Evolutionary conservation across 2,113 vertebrate genomes (phyloP), one percentile per base, ranked within the genome.

Genomic region (Pseudopodoces humilis): DNA sequence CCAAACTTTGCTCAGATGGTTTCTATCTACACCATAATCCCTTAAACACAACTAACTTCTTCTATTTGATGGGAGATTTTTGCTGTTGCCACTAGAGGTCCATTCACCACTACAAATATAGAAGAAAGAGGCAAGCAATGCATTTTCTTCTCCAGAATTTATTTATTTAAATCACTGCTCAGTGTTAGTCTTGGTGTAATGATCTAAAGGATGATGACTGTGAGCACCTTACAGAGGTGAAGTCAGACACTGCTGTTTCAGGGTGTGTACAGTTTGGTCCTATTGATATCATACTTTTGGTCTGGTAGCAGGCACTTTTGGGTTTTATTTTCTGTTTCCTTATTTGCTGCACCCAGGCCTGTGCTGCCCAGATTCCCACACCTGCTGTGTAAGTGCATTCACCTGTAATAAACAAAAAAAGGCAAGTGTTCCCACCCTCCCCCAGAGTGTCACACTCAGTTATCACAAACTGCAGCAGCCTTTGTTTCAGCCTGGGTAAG

Each of bases 61-160:
- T 43, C 39, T 47, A 41, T 52, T 78, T 53, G 50, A 13, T 52
- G 8, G 1, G 88, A 83, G 80, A 94, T 97, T 96, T 97, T 96
- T 94, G 67, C 56, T 96, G 85, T 86, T 94, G 88, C 97, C 98
- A 96, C 97, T 98, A 98, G 98, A 98, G 96, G 97, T 97, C 97
- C 95, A 82, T 94, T 98, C 93, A 94, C 87, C 75, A 97, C 95
- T 94, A 94, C 79, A 94, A 97, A 96, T 96, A 91, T 21, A 92
- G 52, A 85, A 75, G 87, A 90, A 77, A 44, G 65, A 69, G 30
- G 18, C 9, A 68, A 94, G 83, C 22, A 31, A 27, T 7, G 16
- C 8, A 8, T 92, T 78, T 92, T 67, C 20, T 81, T 82, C 39
- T 47, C 35, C 30, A 43, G 24, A 80, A 65, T 94, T 82, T 74